Conservation (phyloP, 2,797 vertebrate species). For the Spinibarbus caldwelli region DNA sequence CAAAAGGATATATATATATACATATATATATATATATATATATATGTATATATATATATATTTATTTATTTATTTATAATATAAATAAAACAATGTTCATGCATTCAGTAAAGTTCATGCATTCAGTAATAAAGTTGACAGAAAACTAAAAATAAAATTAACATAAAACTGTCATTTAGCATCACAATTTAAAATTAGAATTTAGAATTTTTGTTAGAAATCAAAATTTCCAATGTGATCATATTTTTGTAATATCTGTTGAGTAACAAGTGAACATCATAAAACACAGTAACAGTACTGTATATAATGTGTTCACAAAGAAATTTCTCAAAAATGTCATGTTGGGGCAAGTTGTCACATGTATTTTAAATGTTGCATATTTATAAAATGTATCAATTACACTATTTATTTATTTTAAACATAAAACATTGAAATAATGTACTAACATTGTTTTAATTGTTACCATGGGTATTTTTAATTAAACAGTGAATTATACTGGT, state of each 20-base stretch:
- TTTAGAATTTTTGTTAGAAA: not conserved
- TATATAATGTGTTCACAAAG: not conserved
- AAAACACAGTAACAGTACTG: not conserved
- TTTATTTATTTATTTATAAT: no score
- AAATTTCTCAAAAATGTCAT: not conserved
- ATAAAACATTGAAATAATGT: not conserved
- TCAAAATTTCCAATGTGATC: not conserved
- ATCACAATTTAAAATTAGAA: not conserved
- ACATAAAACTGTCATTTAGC: not conserved
- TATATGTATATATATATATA: no score
- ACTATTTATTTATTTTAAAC: not conserved
- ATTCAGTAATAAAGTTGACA: not conserved
- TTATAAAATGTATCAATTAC: not conserved
- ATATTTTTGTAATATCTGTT: not conserved
- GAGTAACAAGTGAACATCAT: not conserved
- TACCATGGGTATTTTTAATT: not conserved
- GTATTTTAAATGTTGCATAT: not conserved
- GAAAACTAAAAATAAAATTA: not conserved
- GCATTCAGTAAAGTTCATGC: not conserved
- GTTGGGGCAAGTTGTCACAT: not conserved
- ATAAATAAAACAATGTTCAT: not conserved
- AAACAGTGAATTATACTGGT: not conserved
- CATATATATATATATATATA: no score
- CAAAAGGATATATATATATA: no score
- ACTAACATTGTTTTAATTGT: not conserved